phyloP scores from a whole-genome alignment of 1,140 invertebrate genomes.

The Magallana gigas region DNA sequence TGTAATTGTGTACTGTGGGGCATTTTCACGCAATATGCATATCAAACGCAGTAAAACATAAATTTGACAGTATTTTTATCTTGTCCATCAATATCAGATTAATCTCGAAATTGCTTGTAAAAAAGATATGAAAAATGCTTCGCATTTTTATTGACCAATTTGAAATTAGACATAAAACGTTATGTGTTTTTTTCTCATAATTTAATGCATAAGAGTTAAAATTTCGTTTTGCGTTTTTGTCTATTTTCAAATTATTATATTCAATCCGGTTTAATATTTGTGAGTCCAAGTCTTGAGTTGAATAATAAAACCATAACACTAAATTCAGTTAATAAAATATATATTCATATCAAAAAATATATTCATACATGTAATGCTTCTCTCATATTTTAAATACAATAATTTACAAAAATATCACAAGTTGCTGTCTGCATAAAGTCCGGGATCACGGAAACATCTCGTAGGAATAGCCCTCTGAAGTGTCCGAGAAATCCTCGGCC shows the following conservation, averaged over 20 bases:
- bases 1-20: background rate
- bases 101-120: too few relatives aligned
- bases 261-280: background rate
- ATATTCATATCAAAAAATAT: background rate
- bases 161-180: too few relatives aligned
- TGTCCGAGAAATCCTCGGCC: constrained; percentile 53
- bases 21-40: constrained; percentile 11
- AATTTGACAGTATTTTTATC: background rate
- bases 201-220: background rate
- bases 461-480: constrained; percentile 53
- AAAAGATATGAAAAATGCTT: too few relatives aligned
- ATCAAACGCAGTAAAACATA: background rate
- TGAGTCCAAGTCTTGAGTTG: background rate
- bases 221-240: background rate
- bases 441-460: constrained; percentile 53
- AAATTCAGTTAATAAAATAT: background rate
- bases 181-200: background rate
- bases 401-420: constrained; percentile 16
- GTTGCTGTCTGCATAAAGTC: background rate
- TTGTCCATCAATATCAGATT: background rate
- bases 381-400: constrained; percentile 18
- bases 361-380: background rate
- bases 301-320: background rate
- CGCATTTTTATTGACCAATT: too few relatives aligned
- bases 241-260: too few relatives aligned